Base-by-base conservation (phyloP, 1,140 invertebrate genomes). In the Leguminivora glycinivorella region DNA sequence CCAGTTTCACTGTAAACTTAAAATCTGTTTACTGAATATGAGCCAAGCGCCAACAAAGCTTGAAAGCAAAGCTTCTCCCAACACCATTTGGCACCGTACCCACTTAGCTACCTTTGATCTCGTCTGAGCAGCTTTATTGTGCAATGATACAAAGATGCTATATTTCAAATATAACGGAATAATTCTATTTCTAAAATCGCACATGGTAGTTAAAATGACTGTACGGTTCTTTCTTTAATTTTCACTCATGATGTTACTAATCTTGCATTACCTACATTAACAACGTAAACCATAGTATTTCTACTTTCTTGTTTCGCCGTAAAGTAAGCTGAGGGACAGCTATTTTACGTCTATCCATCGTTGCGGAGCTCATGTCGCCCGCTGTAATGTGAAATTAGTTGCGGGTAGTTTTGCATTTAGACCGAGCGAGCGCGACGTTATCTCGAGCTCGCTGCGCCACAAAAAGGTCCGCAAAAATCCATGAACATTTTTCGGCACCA, bases 321-420 rank as follows among this genome's bases (percentile, higher is more conserved):
- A 4, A 17, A 29, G 12, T 63, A 63, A 63, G 31, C 58, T 29
- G 10, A 63, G 31, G 58, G 58, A 63, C 58, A 63, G 58, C n/a
- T 17, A 60, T 63, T 31, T 63, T 9, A 29, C 58, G 58, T 63
- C 1, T 29, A 34, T 63, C 29, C 26, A 17, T 31, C 25, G 26
- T 29, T 29, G n/a, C 26, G 58, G 25, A 63, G 58, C 58, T 63
- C 58, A 63, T 29, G 58, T 63, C 25, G 29, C 58, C 12, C 24
- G 58, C 29, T 63, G 58, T 63, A 63, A 63, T 63, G 58, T 7
- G 58, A 63, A 63, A 63, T 68, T 72, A 34, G 72, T 68, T 31
- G 66, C 67, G 63, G 47, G 66, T 58, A 71, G 68, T 72, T 76
- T 76, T 73, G 63, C 72, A 74, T 77, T 74, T 74, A 71, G 74